Evolutionary conservation across 2,797 vertebrate genomes (phyloP), one percentile per base, ranked within the genome.

Genomic region (Enteromius radiatus): DNA sequence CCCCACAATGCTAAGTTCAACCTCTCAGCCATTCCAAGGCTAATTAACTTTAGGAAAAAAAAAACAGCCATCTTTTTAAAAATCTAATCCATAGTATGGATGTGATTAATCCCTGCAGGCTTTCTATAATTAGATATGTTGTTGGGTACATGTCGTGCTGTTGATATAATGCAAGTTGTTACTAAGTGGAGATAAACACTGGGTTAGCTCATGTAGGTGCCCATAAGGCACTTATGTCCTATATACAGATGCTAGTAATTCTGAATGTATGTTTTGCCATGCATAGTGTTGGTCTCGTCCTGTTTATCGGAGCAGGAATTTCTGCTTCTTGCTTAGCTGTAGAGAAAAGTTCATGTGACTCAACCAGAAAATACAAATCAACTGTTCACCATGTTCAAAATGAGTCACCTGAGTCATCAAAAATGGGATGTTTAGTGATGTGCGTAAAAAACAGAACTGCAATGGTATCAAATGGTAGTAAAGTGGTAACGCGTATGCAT

Each of bases 41-140:
- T 63, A 68, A 75, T 75, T 75, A 69, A 70, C 80, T 79, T 15
- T 23, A 73, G 65, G 65, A 17, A 41, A 14, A 65, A 21, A 8
- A 17, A 7, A 49, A 54, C 26, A 2, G 2, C 21, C 14, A 85
- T 59, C 49, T 54, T 28, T 64, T 41, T 17, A 65, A 38, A 38
- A 75, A 76, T 26, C 59, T 75, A 49, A 85, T 85, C 59, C 38
- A 79, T 82, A 45, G 47, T 31, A 80, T 43, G 21, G 4, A 33
- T 45, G 26, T 79, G 28, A 80, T 85, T 23, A 73, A 49, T 83
- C 31, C 12, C 14, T 21, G 4, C 19, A 23, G 52, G 67, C 36
- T 26, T 38, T 61, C 21, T 59, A 19, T 76, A 56, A 59, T 76
- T 56, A 56, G 52, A 70, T 54, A 70, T 54, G n/a, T 68, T 49